Evolutionary conservation across 23 tunicate species (phyloP).

Genomic region (Oikopleura vanhoeffeni): DNA sequence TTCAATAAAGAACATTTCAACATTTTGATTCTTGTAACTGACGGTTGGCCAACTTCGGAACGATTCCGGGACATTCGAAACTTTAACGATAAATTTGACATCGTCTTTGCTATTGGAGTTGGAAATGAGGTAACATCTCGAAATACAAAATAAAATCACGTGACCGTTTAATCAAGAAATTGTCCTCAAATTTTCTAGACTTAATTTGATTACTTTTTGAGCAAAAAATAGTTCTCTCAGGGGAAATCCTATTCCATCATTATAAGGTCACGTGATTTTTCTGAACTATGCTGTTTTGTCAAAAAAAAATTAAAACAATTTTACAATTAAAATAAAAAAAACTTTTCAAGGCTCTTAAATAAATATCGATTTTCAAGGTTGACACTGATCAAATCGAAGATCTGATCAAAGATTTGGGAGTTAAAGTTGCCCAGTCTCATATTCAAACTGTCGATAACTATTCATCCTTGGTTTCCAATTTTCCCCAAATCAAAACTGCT

Average conservation of each 20-base stretch:
- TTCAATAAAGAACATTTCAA: background rate
- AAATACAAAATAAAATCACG: too few relatives aligned
- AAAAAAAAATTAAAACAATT: too few relatives aligned
- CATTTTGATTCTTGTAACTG: background rate
- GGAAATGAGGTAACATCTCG: slow-evolving; percentile 8
- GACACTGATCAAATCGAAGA: background rate
- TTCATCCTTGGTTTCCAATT: background rate
- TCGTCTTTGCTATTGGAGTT: background rate
- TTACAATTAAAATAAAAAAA: too few relatives aligned
- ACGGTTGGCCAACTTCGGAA: slow-evolving; percentile 7
- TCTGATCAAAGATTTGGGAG: background rate
- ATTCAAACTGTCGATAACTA: background rate
- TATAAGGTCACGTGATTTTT: too few relatives aligned
- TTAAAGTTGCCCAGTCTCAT: background rate
- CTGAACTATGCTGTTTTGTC: too few relatives aligned
- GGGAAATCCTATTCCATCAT: too few relatives aligned
- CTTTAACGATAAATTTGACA: background rate
- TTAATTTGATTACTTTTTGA: too few relatives aligned
- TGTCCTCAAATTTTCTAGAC: too few relatives aligned
- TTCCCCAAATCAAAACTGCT: background rate
- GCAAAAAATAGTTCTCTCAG: too few relatives aligned
- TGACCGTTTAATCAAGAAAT: too few relatives aligned
- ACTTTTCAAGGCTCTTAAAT: too few relatives aligned
- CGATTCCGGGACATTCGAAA: background rate
- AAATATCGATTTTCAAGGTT: too few relatives aligned